Percentiles rank a stretch among this genome's conserved stretches.
Conservation (phyloP, 2,888 invertebrate species). For the Chouioia cunea region DNA sequence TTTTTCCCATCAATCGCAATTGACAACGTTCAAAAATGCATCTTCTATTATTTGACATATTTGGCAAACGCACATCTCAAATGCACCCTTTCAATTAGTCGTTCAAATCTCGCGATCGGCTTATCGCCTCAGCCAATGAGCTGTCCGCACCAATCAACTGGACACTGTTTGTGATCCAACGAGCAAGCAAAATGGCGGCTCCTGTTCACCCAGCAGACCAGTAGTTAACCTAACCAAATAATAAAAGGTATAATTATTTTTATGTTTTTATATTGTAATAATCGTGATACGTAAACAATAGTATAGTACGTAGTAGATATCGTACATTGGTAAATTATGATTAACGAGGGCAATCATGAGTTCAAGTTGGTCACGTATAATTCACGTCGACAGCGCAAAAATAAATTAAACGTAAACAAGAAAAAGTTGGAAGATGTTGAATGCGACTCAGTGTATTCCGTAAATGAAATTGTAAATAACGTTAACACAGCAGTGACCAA, state of each 20-base stretch:
- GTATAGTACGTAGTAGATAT: neutral
- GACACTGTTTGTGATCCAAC: neutral
- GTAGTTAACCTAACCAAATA: slow-evolving; percentile 15
- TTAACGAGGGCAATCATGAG: slow-evolving; percentile 28
- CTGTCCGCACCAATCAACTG: too few relatives aligned
- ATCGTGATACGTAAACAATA: neutral
- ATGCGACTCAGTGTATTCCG: slow-evolving; percentile 30
- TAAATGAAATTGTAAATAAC: slow-evolving; percentile 56
- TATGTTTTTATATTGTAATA: neutral
- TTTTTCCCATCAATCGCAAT: too few relatives aligned
- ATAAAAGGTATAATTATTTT: slow-evolving; percentile 10
- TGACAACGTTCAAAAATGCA: too few relatives aligned
- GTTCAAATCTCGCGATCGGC: too few relatives aligned
- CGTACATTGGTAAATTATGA: slow-evolving; percentile 23
- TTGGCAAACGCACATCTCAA: too few relatives aligned
- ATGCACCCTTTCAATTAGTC: too few relatives aligned
- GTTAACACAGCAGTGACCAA: slow-evolving; percentile 64
- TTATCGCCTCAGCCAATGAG: too few relatives aligned
- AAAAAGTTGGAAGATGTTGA: slow-evolving; percentile 6
- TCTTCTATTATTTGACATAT: too few relatives aligned
- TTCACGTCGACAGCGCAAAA: slow-evolving; percentile 33
- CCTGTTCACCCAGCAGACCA: slow-evolving; percentile 2
- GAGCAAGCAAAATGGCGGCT: neutral
- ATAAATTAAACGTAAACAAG: slow-evolving; percentile 13
- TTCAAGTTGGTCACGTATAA: slow-evolving; percentile 41